A percentile compares a stretch with the other conserved stretches of the same genome.
Evolutionary conservation across 2,113 vertebrate genomes (phyloP).

Genomic region (Oryctolagus cuniculus): mOryCun1.1 NC_091437.1:14025501-14026000

Average conservation of each 20-base stretch:
- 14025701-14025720: slow-evolving; percentile 75
- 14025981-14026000: neutral
- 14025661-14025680: slow-evolving; percentile 64
- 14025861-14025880: slow-evolving; percentile 5
- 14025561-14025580: slow-evolving; percentile 73
- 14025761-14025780: slow-evolving; percentile 46
- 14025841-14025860: slow-evolving; percentile 16
- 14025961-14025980: neutral
- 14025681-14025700: slow-evolving; percentile 69
- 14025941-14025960: slow-evolving; percentile 46
- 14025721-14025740: slow-evolving; percentile 75
- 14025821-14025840: slow-evolving; percentile 71
- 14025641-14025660: neutral
- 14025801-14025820: neutral
- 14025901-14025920: slow-evolving; percentile 51
- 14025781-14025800: slow-evolving; percentile 74
- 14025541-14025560: slow-evolving; percentile 73
- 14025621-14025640: slow-evolving; percentile 21
- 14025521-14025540: slow-evolving; percentile 53
- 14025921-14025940: neutral
- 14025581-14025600: slow-evolving; percentile 69
- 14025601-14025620: slow-evolving; percentile 50
- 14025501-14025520: neutral
- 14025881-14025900: slow-evolving; percentile 58
- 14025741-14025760: slow-evolving; percentile 66